Evolutionary conservation across 2,888 invertebrate species (phyloP), one percentile per base, ranked within the genome.

Genomic region (Oscheius sp.): DNA sequence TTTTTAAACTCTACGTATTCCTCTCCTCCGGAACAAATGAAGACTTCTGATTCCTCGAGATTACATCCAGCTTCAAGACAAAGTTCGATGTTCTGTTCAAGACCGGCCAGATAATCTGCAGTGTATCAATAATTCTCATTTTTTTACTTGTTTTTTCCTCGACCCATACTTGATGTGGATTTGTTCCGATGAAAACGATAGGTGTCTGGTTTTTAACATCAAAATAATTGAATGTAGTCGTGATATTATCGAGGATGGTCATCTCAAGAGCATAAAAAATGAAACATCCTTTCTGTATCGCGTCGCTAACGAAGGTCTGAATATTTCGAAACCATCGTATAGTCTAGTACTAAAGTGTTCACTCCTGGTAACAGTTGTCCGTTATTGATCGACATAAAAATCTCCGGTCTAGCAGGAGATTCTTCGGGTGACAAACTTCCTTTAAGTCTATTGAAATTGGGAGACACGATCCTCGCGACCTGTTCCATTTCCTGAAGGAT

Each of bases 31-130:
- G 33, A 24, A 4, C 28, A 22, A 6, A 67, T 49, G 26, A 33
- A 30, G 8, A 67, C 47, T 32, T 45, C 47, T 8, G 59, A 26
- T 30, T 44, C 33, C 8, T 54, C 62, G 51, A 75, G 68, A 8
- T 64, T 67, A 33, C 71, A 73, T 30, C 64, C 72, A 3, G 75
- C 71, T 26, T 75, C 70, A 8, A 75, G 51, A 26, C 63, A 68
- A 12, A 75, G 44, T 24, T 72, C 73, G 36, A 75, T 14, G 26
- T 62, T 26, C 36, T 75, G 75, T 30, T 70, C 61, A 2, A 75
- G 67, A 8, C 75, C 75, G 9, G 75, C 73, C 22, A 68, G 66
- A 50, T 72, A 72, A 41, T 71, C 75, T 75, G 65, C 5, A 3
- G 14, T 9, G 36, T 17, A 4, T 4, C 20, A 5, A 32, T 4